Percentiles rank a stretch among this genome's conserved stretches.
Evolutionary conservation across 2,888 invertebrate species (phyloP).

Genomic region (Eucera pruinosa): DNA sequence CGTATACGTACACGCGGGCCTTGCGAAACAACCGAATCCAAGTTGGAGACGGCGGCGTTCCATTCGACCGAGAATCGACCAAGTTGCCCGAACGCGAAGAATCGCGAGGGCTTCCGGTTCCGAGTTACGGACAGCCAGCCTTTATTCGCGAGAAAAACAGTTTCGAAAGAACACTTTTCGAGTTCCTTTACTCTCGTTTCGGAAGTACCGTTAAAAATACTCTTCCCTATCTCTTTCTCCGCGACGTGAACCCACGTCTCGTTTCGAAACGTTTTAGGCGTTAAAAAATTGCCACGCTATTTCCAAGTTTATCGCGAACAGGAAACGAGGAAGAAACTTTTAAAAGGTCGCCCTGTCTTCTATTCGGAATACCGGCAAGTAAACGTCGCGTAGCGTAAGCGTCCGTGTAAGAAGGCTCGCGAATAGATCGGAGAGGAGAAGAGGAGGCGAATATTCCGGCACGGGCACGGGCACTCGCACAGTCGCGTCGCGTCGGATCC

Average conservation of each 20-base stretch:
- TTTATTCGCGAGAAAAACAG: slow-evolving; percentile 22
- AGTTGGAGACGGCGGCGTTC: slow-evolving; percentile 8
- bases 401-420: not conserved
- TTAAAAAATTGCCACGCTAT: slow-evolving; percentile 8
- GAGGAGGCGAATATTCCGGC: slow-evolving; percentile 26
- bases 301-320: not conserved
- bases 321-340: not conserved
- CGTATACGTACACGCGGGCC: not conserved
- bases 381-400: not conserved
- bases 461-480: too few species aligned
- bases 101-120: slow-evolving; percentile 5
- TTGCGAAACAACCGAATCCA: slow-evolving; percentile 26
- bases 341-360: not conserved
- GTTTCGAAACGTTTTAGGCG: not conserved
- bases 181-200: slow-evolving; percentile 1
- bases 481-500: slow-evolving; percentile 37
- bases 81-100: slow-evolving; percentile 13
- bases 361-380: not conserved
- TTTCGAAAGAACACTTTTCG: slow-evolving; percentile 10
- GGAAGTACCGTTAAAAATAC: slow-evolving; percentile 42
- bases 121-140: slow-evolving; percentile 25
- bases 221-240: not conserved
- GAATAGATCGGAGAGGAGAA: slow-evolving; percentile 14
- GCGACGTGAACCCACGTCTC: not conserved
- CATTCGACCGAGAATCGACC: slow-evolving; percentile 16